phyloP scores from a whole-genome alignment of 1,140 invertebrate species.

The Amyelois transitella region DNA sequence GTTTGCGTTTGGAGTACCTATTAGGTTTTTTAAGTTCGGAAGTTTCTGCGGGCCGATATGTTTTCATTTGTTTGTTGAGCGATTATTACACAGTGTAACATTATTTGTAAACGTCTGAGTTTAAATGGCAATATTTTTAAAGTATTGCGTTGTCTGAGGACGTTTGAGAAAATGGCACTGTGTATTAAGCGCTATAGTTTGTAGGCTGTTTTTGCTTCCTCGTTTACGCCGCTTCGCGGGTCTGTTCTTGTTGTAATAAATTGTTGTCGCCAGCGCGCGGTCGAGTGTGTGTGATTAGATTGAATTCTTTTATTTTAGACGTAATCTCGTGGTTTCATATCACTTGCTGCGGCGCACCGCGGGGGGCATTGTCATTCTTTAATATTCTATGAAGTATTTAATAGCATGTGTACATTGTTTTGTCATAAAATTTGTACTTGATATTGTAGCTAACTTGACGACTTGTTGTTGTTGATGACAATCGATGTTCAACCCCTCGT shows the following conservation, averaged over 20 bases:
- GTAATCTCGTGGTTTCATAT: conserved; percentile 60
- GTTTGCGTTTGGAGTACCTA: not conserved
- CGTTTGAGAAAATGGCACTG: not conserved
- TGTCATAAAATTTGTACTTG: conserved; percentile 49
- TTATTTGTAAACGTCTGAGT: not conserved
- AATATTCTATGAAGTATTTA: conserved; percentile 10
- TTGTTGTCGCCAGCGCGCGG: not conserved
- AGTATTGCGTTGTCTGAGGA: not conserved
- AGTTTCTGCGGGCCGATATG: conserved; percentile 18
- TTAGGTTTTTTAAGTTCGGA: conserved; percentile 39
- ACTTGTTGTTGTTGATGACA: conserved; percentile 46
- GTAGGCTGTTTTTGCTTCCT: conserved; percentile 45
- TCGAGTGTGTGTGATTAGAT: conserved; percentile 22
- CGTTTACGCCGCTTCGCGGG: conserved; percentile 39
- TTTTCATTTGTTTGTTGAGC: conserved; percentile 9
- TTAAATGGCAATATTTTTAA: not conserved
- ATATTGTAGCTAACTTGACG: conserved; percentile 34
- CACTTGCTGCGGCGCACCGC: conserved; percentile 40
- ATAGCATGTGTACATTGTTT: conserved; percentile 39
- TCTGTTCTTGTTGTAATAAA: conserved; percentile 56
- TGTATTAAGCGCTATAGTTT: conserved; percentile 25
- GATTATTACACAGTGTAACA: not conserved
- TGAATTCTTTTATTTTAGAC: conserved; percentile 49
- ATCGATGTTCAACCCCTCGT: conserved; percentile 45
- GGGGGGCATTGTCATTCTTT: conserved; percentile 52